Conservation (phyloP, 2,797 vertebrate species). For the Gymnoscopelus microlampas region DNA sequence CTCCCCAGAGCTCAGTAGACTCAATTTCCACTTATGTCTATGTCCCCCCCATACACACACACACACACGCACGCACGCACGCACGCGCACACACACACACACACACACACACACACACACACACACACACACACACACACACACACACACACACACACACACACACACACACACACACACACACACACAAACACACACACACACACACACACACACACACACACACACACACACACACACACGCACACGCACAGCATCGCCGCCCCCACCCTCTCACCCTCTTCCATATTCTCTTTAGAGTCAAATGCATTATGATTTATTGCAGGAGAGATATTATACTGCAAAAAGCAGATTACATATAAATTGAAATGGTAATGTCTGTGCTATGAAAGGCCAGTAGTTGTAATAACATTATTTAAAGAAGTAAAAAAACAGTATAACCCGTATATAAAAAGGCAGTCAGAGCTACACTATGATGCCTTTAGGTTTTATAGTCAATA, state of each 20-base stretch:
- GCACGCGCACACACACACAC: too few species aligned
- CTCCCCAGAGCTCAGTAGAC: constrained; percentile 1
- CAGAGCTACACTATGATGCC: constrained; percentile 26
- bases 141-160: too few species aligned
- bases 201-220: too few species aligned
- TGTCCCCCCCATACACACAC: too few species aligned
- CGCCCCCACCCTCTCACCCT: constrained; percentile 51
- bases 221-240: too few species aligned
- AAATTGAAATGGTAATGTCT: constrained; percentile 82
- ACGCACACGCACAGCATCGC: constrained; percentile 5
- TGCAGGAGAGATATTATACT: constrained; percentile 67
- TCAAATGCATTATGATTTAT: constrained; percentile 78
- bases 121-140: constrained; percentile 10
- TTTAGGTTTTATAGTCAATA: constrained; percentile 57
- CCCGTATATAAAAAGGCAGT: constrained; percentile 60
- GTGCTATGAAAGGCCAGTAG: constrained; percentile 70
- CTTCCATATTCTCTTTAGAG: constrained; percentile 25
- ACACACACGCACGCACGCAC: too few species aligned
- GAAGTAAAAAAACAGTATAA: constrained; percentile 47
- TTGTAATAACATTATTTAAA: constrained; percentile 75
- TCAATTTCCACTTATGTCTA: too few species aligned
- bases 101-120: constrained; percentile 9
- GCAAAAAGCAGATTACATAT: constrained; percentile 76
- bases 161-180: too few species aligned
- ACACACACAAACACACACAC: too few species aligned